A percentile compares a stretch with the other conserved stretches of the same genome.
Evolutionary conservation across 2,888 invertebrate genomes (phyloP).

Genomic region (Ditylenchus weischeri): DNA sequence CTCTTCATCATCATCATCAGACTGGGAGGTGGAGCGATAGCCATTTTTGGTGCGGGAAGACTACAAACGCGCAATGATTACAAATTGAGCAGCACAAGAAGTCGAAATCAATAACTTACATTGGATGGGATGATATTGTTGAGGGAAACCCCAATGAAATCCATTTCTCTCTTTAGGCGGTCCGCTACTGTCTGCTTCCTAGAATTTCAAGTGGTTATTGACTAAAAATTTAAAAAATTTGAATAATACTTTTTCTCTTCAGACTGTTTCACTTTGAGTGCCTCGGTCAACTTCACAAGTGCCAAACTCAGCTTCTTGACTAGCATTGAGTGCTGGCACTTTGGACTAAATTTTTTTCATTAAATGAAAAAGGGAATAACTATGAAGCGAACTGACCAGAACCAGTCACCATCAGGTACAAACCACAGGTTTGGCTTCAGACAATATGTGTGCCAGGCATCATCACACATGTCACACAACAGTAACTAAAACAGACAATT

Average conservation of each 20-base stretch:
- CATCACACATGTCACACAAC: conserved; percentile 88
- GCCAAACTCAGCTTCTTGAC: conserved; percentile 74
- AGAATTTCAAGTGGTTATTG: not conserved
- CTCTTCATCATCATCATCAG: conserved; percentile 23
- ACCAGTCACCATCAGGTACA: conserved; percentile 96
- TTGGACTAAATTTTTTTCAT: conserved; percentile 67
- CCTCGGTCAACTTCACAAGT: conserved; percentile 60
- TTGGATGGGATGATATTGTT: conserved; percentile 67
- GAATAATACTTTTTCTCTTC: conserved; percentile 68
- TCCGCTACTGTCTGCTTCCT: conserved; percentile 49
- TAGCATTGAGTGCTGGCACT: conserved; percentile 82
- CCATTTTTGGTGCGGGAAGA: conserved; percentile 8
- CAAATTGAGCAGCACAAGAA: too few relatives aligned
- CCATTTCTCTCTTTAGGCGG: conserved; percentile 64
- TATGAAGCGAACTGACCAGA: conserved; percentile 61
- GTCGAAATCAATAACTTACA: conserved; percentile 16
- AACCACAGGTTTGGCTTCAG: conserved; percentile 84
- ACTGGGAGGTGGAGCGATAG: conserved; percentile 12
- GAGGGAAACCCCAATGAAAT: conserved; percentile 74
- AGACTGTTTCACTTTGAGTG: conserved; percentile 65
- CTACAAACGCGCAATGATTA: not conserved
- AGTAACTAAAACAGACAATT: conserved; percentile 68
- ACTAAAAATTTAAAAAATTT: not conserved
- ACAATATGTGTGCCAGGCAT: conserved; percentile 94
- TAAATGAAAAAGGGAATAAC: too few relatives aligned